A percentile compares a stretch with the other conserved stretches of the same genome.
Evolutionary conservation across 64 coral and sea anemone species (phyloP).

Genomic region (Porites australiensis): DNA sequence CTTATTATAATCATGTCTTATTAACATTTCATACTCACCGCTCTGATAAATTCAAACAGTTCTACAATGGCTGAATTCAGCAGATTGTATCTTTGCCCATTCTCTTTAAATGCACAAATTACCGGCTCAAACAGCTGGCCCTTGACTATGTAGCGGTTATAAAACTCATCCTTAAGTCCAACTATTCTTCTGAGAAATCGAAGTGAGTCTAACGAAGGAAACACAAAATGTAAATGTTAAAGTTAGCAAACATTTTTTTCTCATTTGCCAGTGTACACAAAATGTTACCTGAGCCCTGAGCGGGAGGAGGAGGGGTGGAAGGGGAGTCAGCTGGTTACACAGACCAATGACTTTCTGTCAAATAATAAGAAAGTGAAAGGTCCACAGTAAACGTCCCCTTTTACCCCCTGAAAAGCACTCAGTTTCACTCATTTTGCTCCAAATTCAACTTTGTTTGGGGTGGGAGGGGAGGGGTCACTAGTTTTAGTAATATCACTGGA

Average conservation of each 20-base stretch:
- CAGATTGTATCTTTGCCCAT: slow-evolving; percentile 97
- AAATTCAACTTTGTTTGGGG: no score
- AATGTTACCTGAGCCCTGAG: no score
- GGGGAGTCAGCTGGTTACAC: no score
- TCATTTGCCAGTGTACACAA: neutral
- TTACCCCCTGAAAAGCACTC: no score
- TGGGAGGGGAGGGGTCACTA: no score
- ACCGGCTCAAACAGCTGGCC: slow-evolving; percentile 96
- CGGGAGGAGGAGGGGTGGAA: no score
- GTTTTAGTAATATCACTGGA: no score
- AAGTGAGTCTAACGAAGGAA: slow-evolving; percentile 72
- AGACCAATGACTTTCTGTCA: no score
- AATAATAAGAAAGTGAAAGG: no score
- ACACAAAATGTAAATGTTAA: neutral
- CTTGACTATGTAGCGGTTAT: slow-evolving; percentile 99
- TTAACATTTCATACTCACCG: slow-evolving; percentile 63
- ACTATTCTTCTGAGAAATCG: slow-evolving; percentile 96
- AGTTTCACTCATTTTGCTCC: no score
- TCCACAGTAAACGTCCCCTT: no score
- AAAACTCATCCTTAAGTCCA: slow-evolving; percentile 98
- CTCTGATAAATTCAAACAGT: slow-evolving; percentile 97
- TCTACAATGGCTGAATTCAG: slow-evolving; percentile 97
- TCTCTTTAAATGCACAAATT: slow-evolving; percentile 86
- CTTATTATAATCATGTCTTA: no score
- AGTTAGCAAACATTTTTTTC: neutral